phyloP scores from a whole-genome alignment of 2,113 vertebrate genomes.

The Poeciliopsis turrubarensis region DNA sequence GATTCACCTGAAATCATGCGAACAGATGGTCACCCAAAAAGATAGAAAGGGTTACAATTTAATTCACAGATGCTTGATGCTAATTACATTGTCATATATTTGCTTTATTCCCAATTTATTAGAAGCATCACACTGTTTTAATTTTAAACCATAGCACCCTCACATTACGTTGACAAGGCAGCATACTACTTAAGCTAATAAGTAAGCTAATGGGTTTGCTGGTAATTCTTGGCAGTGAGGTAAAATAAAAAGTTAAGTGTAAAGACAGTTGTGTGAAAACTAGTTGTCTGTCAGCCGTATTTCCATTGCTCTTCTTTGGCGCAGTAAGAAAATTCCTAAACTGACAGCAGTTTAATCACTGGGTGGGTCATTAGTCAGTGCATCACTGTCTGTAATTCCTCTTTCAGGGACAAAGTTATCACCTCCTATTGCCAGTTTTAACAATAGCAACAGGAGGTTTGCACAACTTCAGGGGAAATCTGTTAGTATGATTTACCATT shows the following conservation, averaged over 20 bases:
- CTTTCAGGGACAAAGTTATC: constrained; percentile 11
- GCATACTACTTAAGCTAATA: background rate
- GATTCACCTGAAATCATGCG: constrained; percentile 18
- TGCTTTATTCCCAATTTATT: constrained; percentile 10
- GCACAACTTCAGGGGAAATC: constrained; percentile 21
- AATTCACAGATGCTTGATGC: background rate
- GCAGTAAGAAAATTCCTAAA: constrained; percentile 8
- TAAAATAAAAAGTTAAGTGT: background rate
- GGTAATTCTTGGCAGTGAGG: background rate
- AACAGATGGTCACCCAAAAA: background rate
- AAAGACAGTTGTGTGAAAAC: background rate
- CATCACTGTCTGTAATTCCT: constrained; percentile 1
- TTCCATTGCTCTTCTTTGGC: background rate
- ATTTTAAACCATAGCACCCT: no score
- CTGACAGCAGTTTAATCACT: background rate
- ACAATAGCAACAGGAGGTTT: constrained; percentile 17
- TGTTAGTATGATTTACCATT: background rate
- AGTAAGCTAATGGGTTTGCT: constrained; percentile 11
- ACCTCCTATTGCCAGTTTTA: constrained; percentile 1
- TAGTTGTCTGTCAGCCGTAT: background rate
- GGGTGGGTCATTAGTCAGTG: background rate
- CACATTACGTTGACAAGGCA: background rate
- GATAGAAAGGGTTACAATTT: background rate
- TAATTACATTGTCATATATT: constrained; percentile 17
- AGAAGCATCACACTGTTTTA: constrained; percentile 1